Evolutionary conservation across 1,140 invertebrate genomes (phyloP), one percentile per base, ranked within the genome.

Genomic region (Eumaeus atala): DNA sequence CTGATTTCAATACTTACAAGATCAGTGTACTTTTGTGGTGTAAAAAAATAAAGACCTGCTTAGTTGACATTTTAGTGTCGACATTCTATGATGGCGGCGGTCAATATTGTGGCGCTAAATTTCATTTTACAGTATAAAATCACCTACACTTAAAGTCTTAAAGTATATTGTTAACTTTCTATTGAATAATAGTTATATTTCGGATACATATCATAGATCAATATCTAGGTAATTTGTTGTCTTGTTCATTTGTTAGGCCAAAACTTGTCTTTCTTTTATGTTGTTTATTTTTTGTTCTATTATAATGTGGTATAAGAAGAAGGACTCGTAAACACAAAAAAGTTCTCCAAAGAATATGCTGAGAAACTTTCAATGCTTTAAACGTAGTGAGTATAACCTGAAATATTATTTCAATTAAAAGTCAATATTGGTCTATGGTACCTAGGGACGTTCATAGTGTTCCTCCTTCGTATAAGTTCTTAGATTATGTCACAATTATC

Each of bases 1-100:
- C n/a, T n/a, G n/a, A n/a, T n/a, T n/a, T 71, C 2, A 28, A 28
- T 28, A 6, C 21, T 28, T 28, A 28, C 21, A 28, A 28, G 21
- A 6, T 28, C 21, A 28, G 21, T 28, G 6, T 3, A 28, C 6
- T 28, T 28, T 28, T 38, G 37, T 12, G 10, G 3, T 3, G 37
- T 38, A 38, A 38, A 38, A 38, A 38, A 38, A 2, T n/a, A n/a
- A n/a, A n/a, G n/a, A n/a, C n/a, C n/a, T 38, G 9, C 8, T 3
- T 10, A 12, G 37, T 38, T 1, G 10, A n/a, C 37, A 12, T 38
- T 38, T 2, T 38, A 12, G 1, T 38, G 12, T 38, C 37, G 37
- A 38, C 37, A 3, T 38, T 38, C 12, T 38, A 38, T 4, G 2
- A 38, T 38, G 37, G 37, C 10, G 37, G 8, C 37, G 37, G 37